Evolutionary conservation across 1,140 invertebrate genomes (phyloP), one percentile per base, ranked within the genome.

Genomic region (Bombus confusus): DNA sequence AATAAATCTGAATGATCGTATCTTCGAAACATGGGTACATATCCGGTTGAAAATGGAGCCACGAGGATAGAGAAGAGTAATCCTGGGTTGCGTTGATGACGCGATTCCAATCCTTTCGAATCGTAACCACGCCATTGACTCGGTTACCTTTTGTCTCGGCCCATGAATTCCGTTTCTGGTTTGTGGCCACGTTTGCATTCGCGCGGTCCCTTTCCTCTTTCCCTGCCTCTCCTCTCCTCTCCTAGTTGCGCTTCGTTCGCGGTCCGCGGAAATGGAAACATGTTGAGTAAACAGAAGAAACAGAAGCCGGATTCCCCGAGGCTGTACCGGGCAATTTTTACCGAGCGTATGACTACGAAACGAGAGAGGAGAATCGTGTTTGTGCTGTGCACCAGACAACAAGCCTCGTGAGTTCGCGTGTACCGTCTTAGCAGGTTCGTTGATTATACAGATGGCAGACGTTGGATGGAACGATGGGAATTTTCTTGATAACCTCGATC

Each of bases 131-230:
- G 59, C 34, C 59, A 78, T 64, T 59, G 52, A 78, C 76, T 78
- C 76, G 37, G 59, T 66, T 64, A 78, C 37, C 76, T 81, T 73
- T 73, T 43, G 80, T 62, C 57, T n/a, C 69, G 68, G 3, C 18
- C 37, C 74, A 39, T 5, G 28, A 72, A 39, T 68, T 34, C 47
- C 28, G 69, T 28, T 71, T 1, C 37, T 37, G 64, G 28, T 72
- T 31, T 59, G 68, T 34, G 69, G 47, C 37, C 22, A 39, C 80
- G 80, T 81, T 73, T 43, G 37, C 13, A 18, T 57, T 37, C 47
- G 71, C 69, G 28, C 15, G 1, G 12, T 6, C 28, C 72, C n/a
- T n/a, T 9, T 6, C 41, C n/a, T 52, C 34, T 76, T 3, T n/a
- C 43, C 25, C 25, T 25, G 13, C n/a, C n/a, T 6, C n/a, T n/a